Evolutionary conservation across 2,113 vertebrate genomes (phyloP), one percentile per base, ranked within the genome.

Genomic region (Ptyas mucosa): DNA sequence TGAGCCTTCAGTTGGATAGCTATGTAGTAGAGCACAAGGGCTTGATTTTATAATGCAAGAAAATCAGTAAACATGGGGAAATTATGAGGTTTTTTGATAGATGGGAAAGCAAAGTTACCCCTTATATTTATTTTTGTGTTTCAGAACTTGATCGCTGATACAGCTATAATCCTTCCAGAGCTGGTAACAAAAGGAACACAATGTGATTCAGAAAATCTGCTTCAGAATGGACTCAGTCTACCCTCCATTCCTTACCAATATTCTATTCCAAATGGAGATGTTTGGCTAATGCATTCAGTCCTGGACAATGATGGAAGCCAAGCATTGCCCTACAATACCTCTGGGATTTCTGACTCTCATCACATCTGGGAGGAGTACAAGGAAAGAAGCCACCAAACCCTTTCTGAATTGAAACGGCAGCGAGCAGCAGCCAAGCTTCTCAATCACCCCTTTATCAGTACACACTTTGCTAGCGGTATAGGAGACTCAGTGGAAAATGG

Each of bases 371-470:
- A 96, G 0, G 92, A 97, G 91, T 98, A 99, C 96, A 98, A 98
- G 95, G 98, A 98, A 93, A 97, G 97, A 85, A 97, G 97, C 20
- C 97, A 98, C 75, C 98, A 99, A 93, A 99, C 99, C 0, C 98
- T 99, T 81, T 98, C 99, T 0, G 99, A 99, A 96, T 98, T 99
- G 86, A 99, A 99, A 97, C 98, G 98, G 95, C 99, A 99, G 97
- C 97, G 99, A 86, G 98, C 98, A 0, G 99, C 99, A 0, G 98
- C 99, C 97, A 99, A 99, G 39, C 96, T 99, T 8, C 97, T 99
- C 90, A 98, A 97, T 91, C 98, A 99, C 94, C 98, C 98, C 6
- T 97, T 99, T 96, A 98, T 99, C 93, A 99, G 98, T 89, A 98
- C 98, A 88, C 98, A 98, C 97, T 98, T 99, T 24, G 96, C 98